Evolutionary conservation across 2,113 vertebrate species (phyloP).

Genomic region (Vidua chalybeata): DNA sequence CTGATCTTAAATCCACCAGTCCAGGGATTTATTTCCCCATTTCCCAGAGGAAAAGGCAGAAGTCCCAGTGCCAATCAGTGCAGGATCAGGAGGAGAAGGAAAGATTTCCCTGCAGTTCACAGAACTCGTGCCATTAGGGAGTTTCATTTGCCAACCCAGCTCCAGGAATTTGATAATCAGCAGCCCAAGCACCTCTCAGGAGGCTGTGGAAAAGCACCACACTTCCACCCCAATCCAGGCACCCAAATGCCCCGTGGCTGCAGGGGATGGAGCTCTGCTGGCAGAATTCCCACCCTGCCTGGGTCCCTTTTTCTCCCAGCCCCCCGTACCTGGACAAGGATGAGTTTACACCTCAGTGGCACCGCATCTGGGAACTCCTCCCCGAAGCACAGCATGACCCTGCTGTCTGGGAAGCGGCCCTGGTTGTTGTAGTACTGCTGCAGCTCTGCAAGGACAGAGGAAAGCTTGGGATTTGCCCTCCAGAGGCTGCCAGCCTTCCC

Average conservation of each 20-base stretch:
- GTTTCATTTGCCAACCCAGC: not conserved
- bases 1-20: not conserved
- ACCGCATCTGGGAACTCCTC: constrained; percentile 88
- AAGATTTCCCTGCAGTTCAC: not conserved
- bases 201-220: not conserved
- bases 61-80: rapidly evolving
- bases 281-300: not conserved
- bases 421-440: constrained; percentile 88
- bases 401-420: constrained; percentile 83
- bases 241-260: not conserved
- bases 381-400: constrained; percentile 90
- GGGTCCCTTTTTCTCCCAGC: not conserved
- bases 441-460: constrained; percentile 76
- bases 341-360: constrained; percentile 85
- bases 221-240: not conserved
- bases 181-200: not conserved
- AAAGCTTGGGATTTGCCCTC: not conserved
- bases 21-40: not conserved
- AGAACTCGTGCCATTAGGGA: not conserved
- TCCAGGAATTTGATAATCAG: not conserved
- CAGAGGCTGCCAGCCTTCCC: not conserved
- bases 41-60: not conserved
- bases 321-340: constrained; percentile 88
- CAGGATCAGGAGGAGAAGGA: not conserved
- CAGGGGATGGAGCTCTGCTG: not conserved